A percentile compares a stretch with the other conserved stretches of the same genome.
Conservation (phyloP, 2,797 vertebrate species). For the Semaprochilodus insignis region DNA sequence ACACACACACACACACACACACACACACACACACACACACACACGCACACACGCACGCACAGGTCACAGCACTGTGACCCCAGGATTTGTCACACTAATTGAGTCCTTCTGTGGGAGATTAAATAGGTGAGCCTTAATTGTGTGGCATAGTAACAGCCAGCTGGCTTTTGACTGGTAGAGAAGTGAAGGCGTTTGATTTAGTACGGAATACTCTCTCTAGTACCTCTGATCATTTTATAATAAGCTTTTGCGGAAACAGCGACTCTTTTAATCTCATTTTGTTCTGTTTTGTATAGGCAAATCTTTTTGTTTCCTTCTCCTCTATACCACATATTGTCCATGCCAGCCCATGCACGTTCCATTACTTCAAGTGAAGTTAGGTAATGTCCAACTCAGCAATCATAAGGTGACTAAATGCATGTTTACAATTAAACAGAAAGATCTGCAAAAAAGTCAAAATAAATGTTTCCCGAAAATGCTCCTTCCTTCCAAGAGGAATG, state of each 20-base stretch:
- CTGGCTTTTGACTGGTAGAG: constrained; percentile 74
- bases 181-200: constrained; percentile 68
- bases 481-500: constrained; percentile 42
- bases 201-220: constrained; percentile 67
- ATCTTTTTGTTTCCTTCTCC: not conserved
- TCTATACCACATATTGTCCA: not conserved
- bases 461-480: constrained; percentile 31
- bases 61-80: constrained; percentile 64
- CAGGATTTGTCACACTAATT: constrained; percentile 80
- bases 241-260: constrained; percentile 72
- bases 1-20: constrained; percentile 15
- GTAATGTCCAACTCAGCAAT: not conserved
- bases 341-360: not conserved
- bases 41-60: constrained; percentile 52
- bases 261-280: constrained; percentile 72
- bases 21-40: constrained; percentile 49
- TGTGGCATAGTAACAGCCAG: constrained; percentile 72
- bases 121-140: constrained; percentile 77
- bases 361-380: not conserved
- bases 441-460: constrained; percentile 47
- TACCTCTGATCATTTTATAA: constrained; percentile 68
- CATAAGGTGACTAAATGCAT: not conserved
- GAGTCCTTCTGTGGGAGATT: constrained; percentile 74
- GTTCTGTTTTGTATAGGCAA: constrained; percentile 41
- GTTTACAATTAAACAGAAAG: constrained; percentile 16